Evolutionary conservation across 37 sponge, comb jelly and placozoan genomes (phyloP).

Genomic region (Chondrosia reniformis): DNA sequence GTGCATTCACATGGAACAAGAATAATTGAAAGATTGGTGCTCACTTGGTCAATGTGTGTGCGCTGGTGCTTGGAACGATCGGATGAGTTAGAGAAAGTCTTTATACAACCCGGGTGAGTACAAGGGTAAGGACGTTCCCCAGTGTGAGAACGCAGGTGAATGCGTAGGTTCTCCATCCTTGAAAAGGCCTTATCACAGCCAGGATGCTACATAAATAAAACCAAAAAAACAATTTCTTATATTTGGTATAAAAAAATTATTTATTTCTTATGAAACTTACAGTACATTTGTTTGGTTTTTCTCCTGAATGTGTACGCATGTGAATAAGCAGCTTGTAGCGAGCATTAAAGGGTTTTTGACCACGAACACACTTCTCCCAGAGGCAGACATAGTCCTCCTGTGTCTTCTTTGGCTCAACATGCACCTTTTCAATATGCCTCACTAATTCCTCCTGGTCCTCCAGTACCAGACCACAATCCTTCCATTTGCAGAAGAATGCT

Average conservation of each 20-base stretch:
- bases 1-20: neutral
- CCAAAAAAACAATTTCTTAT: neutral
- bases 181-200: conserved; percentile 93
- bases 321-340: conserved; percentile 93
- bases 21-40: neutral
- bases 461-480: conserved; percentile 53
- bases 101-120: conserved; percentile 69
- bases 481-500: conserved; percentile 64
- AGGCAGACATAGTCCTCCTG: conserved; percentile 67
- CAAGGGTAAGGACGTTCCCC: conserved; percentile 90
- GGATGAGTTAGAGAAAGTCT: conserved; percentile 94
- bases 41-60: conserved; percentile 84
- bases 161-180: conserved; percentile 91
- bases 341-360: conserved; percentile 87
- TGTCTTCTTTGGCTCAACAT: conserved; percentile 72
- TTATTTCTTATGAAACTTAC: conserved; percentile 46
- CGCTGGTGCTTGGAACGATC: conserved; percentile 91
- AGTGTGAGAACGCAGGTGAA: conserved; percentile 90
- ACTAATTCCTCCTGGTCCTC: conserved; percentile 73
- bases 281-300: conserved; percentile 94
- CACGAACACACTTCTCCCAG: conserved; percentile 75
- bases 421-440: conserved; percentile 77
- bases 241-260: neutral
- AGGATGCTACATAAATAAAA: conserved; percentile 43
- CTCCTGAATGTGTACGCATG: conserved; percentile 94